Evolutionary conservation across 2,797 vertebrate species (phyloP), one percentile per base, ranked within the genome.

Genomic region (Denticeps clupeoides): DNA sequence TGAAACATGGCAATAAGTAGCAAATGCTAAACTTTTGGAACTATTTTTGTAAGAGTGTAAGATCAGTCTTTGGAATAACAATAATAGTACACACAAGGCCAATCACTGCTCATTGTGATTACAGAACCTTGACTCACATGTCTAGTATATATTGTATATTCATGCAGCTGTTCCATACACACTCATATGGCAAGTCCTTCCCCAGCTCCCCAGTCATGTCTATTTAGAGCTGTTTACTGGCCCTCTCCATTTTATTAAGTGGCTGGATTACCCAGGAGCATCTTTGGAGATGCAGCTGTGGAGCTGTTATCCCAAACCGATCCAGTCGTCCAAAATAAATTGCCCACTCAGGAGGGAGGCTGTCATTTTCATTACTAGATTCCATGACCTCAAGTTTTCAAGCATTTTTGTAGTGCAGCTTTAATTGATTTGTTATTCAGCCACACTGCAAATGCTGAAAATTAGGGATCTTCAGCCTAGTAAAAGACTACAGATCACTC

Each of bases 271-370:
- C 65, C 60, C 47, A 46, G 3, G 55, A 64, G 56, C 72, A 71
- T 75, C 68, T 77, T 76, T 78, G 71, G 73, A 70, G 71, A 67
- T 65, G 60, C 75, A 75, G 68, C 76, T 81, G 73, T 63, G 49
- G 47, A 38, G 43, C 58, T 41, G 37, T 67, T 61, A 67, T 69
- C 67, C 60, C 65, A 60, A 5, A 16, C 16, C 62, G 37, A 75
- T 60, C 62, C 60, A 46, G 60, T 50, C 47, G 37, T 61, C 8
- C 3, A 54, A 64, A 64, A 70, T 37, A 37, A 37, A 9, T 15
- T 12, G 2, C n/a, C 15, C 31, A 33, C 5, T 7, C 37, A 15
- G 9, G 18, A 3, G 31, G 7, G 33, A 18, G 33, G 7, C 18
- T 21, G 16, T 11, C 10, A n/a, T n/a, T n/a, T n/a, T n/a, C n/a